Percentiles rank a stretch among this genome's conserved stretches.
Conservation (phyloP, 1,140 invertebrate genomes). For the Drosophila mayri region DNA sequence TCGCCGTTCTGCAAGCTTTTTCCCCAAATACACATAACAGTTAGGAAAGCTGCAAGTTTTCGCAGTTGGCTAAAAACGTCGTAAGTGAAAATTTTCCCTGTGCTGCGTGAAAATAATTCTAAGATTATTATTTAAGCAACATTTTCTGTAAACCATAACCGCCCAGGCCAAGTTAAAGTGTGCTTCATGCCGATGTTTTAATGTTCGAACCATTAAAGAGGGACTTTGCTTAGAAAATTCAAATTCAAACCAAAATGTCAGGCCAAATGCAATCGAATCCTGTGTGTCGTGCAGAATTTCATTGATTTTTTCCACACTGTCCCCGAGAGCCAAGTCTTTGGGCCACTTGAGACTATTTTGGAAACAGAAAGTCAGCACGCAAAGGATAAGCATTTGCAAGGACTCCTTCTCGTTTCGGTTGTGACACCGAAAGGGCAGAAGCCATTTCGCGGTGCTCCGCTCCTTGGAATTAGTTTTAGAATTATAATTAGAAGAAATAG, state of each 20-base stretch:
- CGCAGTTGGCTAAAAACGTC: slow-evolving; percentile 81
- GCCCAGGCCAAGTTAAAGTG: slow-evolving; percentile 1
- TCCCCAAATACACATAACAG: slow-evolving; percentile 81
- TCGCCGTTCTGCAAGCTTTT: slow-evolving; percentile 56
- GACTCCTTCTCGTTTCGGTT: not conserved
- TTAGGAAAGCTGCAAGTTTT: slow-evolving; percentile 79
- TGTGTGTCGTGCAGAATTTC: slow-evolving; percentile 67
- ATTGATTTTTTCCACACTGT: slow-evolving; percentile 68
- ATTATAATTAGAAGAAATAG: slow-evolving; percentile 1
- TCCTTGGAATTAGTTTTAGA: not conserved
- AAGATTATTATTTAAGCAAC: slow-evolving; percentile 56
- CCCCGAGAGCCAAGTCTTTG: slow-evolving; percentile 18
- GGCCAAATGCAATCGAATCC: slow-evolving; percentile 21
- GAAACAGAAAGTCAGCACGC: slow-evolving; percentile 12
- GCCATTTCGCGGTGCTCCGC: not conserved
- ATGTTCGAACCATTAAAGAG: slow-evolving; percentile 3
- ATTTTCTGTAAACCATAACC: slow-evolving; percentile 13
- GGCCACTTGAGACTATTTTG: slow-evolving; percentile 35
- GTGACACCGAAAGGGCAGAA: slow-evolving; percentile 20
- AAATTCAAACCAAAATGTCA: slow-evolving; percentile 10
- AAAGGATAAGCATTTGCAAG: slow-evolving; percentile 11
- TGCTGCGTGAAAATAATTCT: slow-evolving; percentile 62
- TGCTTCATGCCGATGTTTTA: not conserved
- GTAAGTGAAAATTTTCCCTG: slow-evolving; percentile 78
- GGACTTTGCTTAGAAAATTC: not conserved